phyloP scores from a whole-genome alignment of 2,888 invertebrate genomes.

The Yponomeuta sedellus region DNA sequence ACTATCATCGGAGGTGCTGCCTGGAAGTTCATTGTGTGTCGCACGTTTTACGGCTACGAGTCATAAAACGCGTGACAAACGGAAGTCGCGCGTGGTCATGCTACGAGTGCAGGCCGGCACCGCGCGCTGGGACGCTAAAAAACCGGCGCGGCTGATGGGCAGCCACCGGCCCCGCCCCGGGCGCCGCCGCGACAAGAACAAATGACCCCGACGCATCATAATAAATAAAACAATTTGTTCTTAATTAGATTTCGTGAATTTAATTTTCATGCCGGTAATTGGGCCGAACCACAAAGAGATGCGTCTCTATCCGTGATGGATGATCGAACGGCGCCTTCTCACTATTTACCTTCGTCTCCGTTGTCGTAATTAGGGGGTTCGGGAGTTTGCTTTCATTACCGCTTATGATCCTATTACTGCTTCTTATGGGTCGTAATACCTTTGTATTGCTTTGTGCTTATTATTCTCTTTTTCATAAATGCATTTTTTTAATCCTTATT shows the following conservation, averaged over 20 bases:
- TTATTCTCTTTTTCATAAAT: slow-evolving; percentile 26
- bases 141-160: slow-evolving; percentile 10
- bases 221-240: slow-evolving; percentile 77
- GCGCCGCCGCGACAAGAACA: slow-evolving; percentile 72
- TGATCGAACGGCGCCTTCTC: slow-evolving; percentile 68
- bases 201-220: slow-evolving; percentile 75
- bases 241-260: slow-evolving; percentile 78
- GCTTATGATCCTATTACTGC: slow-evolving; percentile 64
- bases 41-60: too few species aligned
- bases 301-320: slow-evolving; percentile 71
- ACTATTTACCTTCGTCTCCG: slow-evolving; percentile 67
- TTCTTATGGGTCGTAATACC: slow-evolving; percentile 66
- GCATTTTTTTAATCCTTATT: not conserved
- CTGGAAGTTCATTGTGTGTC: too few species aligned
- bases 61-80: too few species aligned
- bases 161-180: slow-evolving; percentile 52
- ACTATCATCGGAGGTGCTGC: too few species aligned
- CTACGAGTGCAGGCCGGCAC: not conserved
- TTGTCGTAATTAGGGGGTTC: slow-evolving; percentile 66
- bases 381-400: slow-evolving; percentile 72
- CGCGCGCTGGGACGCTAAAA: slow-evolving; percentile 10
- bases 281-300: slow-evolving; percentile 73
- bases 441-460: slow-evolving; percentile 38
- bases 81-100: too few species aligned
- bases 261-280: slow-evolving; percentile 76